These are phyloP conservation scores for Callaeas wilsoni DNA, from an alignment of 2,113 vertebrate species.

Conservation along the genomic window DNA sequence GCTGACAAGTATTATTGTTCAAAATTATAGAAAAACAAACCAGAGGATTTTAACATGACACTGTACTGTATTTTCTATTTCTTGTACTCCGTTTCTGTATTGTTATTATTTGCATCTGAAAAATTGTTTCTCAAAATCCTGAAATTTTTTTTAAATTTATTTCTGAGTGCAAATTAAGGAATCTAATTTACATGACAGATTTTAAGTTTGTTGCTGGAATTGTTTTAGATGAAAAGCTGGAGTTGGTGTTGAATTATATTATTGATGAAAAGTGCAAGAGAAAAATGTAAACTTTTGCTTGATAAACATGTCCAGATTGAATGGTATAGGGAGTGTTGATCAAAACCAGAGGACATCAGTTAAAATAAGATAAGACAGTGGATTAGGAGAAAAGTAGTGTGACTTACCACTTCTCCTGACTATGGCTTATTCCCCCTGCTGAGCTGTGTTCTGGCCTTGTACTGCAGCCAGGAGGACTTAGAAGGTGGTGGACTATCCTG, in stretches of 20 bases:
- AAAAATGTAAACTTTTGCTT: background rate
- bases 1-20: background rate
- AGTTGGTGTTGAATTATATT: background rate
- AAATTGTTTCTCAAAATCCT: background rate
- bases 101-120: background rate
- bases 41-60: background rate
- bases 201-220: background rate
- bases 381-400: background rate
- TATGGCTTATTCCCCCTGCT: background rate
- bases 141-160: background rate
- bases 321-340: background rate
- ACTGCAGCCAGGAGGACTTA: background rate
- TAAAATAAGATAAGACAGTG: background rate
- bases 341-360: background rate
- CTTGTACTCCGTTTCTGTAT: background rate
- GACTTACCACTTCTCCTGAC: background rate
- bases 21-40: background rate
- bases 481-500: background rate
- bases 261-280: background rate
- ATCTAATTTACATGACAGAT: background rate
- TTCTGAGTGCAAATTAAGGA: background rate
- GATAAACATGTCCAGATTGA: background rate
- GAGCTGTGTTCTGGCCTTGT: background rate
- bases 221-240: background rate
- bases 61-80: background rate